These are phyloP conservation scores for Diuraphis noxia DNA, from an alignment of 1,140 invertebrate species.

Conservation along the genomic window DNA sequence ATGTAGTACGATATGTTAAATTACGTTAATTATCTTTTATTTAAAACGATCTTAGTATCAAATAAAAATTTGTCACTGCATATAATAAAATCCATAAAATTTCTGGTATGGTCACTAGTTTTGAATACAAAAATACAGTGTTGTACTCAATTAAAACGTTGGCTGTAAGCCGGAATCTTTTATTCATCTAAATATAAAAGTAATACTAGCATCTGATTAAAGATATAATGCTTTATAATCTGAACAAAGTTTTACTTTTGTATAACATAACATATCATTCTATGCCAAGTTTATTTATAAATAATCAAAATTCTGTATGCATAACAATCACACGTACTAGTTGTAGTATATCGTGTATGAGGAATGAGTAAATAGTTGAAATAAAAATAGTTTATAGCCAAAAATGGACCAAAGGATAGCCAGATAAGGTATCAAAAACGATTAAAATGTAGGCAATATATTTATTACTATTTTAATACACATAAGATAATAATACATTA, in stretches of 20 bases:
- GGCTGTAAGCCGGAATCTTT: not conserved
- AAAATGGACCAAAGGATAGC: not conserved
- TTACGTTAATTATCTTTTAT: not conserved
- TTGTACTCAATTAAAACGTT: constrained; percentile 5
- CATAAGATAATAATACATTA: not conserved
- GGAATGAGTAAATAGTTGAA: not conserved
- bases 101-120: not conserved
- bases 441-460: not conserved
- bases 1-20: not conserved
- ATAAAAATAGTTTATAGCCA: not conserved
- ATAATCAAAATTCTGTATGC: constrained; percentile 10
- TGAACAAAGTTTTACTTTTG: constrained; percentile 24
- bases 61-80: not conserved
- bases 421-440: not conserved
- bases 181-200: constrained; percentile 43
- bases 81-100: not conserved
- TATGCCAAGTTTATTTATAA: constrained; percentile 36
- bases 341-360: not conserved
- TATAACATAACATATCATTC: not conserved
- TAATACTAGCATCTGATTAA: constrained; percentile 16
- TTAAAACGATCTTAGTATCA: not conserved
- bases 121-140: not conserved
- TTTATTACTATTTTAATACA: not conserved
- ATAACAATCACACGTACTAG: not conserved
- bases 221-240: constrained; percentile 18